Base-by-base conservation (phyloP, 2,797 vertebrate genomes). In the Alouatta caraya region DNA sequence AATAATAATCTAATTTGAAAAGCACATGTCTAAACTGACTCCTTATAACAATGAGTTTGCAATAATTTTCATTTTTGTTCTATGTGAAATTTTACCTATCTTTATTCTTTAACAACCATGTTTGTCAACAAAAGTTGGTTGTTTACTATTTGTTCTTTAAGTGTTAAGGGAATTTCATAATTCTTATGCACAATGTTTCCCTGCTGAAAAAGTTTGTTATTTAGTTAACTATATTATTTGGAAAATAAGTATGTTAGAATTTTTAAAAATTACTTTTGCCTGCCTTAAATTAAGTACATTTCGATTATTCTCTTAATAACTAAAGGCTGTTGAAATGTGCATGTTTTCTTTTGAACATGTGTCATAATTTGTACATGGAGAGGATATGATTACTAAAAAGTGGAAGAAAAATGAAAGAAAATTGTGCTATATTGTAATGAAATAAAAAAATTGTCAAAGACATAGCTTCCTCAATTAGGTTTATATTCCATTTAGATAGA, bases 221-320 rank as follows among this genome's bases (percentile, higher is more conserved):
- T 78, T 83, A 79, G 30, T 44, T 87, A 89, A 81, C 6, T 81
- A 50, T 90, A 67, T 84, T 92, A 67, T 84, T 92, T 75, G 8
- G 30, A 55, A 48, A 64, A 82, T 88, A 48, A 9, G 9, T 42
- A 75, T 70, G 17, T 97, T 85, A 97, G 46, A 70, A 64, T 81
- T 52, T 39, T 11, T 95, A 97, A 80, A 57, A 93, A 26, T 97
- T 72, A 88, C 39, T 61, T 79, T 94, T 98, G 1, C 87, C 94
- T 97, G 55, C 73, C 92, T 96, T 81, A 92, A 72, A 9, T 87
- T 37, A 94, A 90, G 11, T 57, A n/a, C 1, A 39, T n/a, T 59
- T 84, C 42, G 78, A 73, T 61, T n/a, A 82, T 64, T 78, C 21
- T 93, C 46, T 33, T 10, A 70, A 81, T 67, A 90, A 42, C 0